These are phyloP conservation scores for Platycheirus albimanus DNA, from an alignment of 2,888 invertebrate genomes.

Conservation along the genomic window DNA sequence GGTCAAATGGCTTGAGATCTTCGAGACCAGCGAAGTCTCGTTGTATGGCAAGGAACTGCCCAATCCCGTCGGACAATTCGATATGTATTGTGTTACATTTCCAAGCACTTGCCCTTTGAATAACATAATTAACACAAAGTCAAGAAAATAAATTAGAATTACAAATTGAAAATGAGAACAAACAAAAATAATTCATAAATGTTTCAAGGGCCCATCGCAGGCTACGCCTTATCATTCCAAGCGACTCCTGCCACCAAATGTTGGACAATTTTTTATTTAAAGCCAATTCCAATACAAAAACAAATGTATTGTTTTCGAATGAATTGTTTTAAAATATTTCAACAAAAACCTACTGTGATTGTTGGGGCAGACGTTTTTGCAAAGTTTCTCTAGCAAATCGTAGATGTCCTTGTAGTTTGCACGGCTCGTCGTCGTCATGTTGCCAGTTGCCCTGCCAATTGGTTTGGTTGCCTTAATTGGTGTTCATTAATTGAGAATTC, in stretches of 20 bases:
- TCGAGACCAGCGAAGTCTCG: constrained; percentile 77
- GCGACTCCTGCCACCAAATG: constrained; percentile 47
- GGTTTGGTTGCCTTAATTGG: constrained; percentile 35
- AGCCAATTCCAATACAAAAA: constrained; percentile 1
- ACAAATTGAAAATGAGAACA: constrained; percentile 4
- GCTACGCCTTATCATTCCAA: constrained; percentile 1
- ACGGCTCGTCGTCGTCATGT: constrained; percentile 74
- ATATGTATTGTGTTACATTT: constrained; percentile 78
- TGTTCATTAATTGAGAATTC: constrained; percentile 40
- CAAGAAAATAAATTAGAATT: not conserved
- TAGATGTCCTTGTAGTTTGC: constrained; percentile 78
- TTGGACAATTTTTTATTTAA: constrained; percentile 15
- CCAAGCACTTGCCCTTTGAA: constrained; percentile 77
- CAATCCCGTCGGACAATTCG: constrained; percentile 77
- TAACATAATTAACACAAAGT: constrained; percentile 35
- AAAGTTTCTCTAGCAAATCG: constrained; percentile 78
- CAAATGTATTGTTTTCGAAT: too few species aligned
- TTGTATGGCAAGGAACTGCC: constrained; percentile 77
- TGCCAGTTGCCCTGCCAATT: too few species aligned
- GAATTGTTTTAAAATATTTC: too few species aligned
- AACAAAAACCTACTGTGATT: constrained; percentile 77
- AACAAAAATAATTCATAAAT: constrained; percentile 64
- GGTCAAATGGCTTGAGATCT: constrained; percentile 77
- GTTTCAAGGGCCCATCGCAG: constrained; percentile 33
- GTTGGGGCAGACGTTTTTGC: constrained; percentile 76